These are phyloP conservation scores for Rugalucina vietnamica DNA, from an alignment of 2,888 invertebrate species.

Conservation along the genomic window DNA sequence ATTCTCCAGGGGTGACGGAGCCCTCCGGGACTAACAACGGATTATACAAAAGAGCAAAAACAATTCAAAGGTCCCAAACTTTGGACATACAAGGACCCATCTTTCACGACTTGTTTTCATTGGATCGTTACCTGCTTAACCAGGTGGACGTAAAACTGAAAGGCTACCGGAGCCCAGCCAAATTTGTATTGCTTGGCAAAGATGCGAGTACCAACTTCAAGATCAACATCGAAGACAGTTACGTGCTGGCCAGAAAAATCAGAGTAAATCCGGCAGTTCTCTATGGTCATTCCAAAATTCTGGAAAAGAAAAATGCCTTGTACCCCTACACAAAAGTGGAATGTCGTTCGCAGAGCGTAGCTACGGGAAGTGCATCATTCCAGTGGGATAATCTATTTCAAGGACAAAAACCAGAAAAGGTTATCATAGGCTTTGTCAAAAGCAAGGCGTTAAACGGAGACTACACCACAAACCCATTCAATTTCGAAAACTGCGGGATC, in stretches of 20 bases:
- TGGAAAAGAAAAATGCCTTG: slow-evolving; percentile 35
- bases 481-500: slow-evolving; percentile 48
- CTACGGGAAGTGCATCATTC: slow-evolving; percentile 41
- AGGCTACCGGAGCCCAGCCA: not conserved
- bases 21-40: slow-evolving; percentile 23
- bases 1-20: slow-evolving; percentile 40
- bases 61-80: slow-evolving; percentile 12
- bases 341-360: slow-evolving; percentile 34
- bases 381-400: slow-evolving; percentile 50
- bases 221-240: slow-evolving; percentile 33
- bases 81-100: slow-evolving; percentile 25
- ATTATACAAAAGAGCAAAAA: slow-evolving; percentile 12
- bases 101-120: slow-evolving; percentile 15
- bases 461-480: slow-evolving; percentile 49
- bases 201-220: not conserved
- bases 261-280: slow-evolving; percentile 16
- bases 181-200: not conserved
- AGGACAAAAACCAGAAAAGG: slow-evolving; percentile 31
- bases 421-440: slow-evolving; percentile 43
- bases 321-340: slow-evolving; percentile 37
- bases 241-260: slow-evolving; percentile 15
- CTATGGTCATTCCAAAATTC: slow-evolving; percentile 34
- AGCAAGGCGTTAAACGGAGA: slow-evolving; percentile 39
- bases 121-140: not conserved
- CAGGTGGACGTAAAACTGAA: slow-evolving; percentile 29